Percentiles rank a stretch among this genome's conserved stretches.
Evolutionary conservation across 2,888 invertebrate species (phyloP).

Genomic region (Poecilobothrus nobilitatus): DNA sequence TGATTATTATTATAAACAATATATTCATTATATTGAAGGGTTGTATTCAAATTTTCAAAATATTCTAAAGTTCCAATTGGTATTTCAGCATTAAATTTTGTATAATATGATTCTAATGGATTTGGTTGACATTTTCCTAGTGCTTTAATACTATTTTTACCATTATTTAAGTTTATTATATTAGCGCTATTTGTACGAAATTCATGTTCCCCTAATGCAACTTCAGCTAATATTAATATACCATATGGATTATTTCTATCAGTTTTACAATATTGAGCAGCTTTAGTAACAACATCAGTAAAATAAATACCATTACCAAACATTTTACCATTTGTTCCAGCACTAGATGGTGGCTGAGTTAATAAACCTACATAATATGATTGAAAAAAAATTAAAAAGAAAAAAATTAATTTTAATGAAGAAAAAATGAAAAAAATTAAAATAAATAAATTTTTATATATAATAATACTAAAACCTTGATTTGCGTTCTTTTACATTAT

Average conservation of each 20-base stretch:
- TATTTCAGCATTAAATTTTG: neutral
- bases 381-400: too few relatives aligned
- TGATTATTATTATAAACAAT: neutral
- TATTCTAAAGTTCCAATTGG: neutral
- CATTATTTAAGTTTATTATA: neutral
- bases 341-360: neutral
- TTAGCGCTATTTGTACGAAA: neutral
- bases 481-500: too few relatives aligned
- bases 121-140: neutral
- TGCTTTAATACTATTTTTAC: neutral
- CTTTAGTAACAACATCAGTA: conserved; percentile 1
- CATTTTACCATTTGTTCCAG: neutral
- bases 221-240: conserved; percentile 1
- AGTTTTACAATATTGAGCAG: neutral
- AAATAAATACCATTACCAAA: conserved; percentile 1
- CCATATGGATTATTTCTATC: neutral
- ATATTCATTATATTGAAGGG: neutral
- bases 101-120: neutral
- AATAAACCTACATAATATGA: neutral
- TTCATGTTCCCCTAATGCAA: neutral
- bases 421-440: too few relatives aligned
- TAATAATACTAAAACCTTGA: too few relatives aligned
- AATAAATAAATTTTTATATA: too few relatives aligned
- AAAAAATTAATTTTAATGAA: too few relatives aligned
- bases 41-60: neutral